Percentiles rank a stretch among this genome's conserved stretches.
Conservation (phyloP, 2,797 vertebrate species). For the Cynopterus sphinx region DNA sequence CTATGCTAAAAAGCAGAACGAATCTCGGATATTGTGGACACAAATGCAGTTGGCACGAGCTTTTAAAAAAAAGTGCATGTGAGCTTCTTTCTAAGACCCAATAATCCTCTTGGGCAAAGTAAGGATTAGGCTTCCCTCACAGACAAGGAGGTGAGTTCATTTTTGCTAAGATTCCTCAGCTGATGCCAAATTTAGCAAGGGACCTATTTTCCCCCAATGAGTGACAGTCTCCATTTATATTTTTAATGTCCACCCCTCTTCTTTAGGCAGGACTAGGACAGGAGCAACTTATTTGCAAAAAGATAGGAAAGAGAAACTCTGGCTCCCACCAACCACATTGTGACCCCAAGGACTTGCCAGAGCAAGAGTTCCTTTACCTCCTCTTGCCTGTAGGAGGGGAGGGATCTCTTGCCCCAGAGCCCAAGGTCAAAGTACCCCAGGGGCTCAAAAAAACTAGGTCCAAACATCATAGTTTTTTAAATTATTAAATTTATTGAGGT, state of each 20-base stretch:
- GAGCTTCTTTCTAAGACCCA: constrained; percentile 84
- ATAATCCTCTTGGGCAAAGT: constrained; percentile 85
- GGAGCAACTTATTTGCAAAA: constrained; percentile 43
- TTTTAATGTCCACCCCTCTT: constrained; percentile 51
- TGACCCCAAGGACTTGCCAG: not conserved
- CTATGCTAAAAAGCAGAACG: constrained; percentile 73
- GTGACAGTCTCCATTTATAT: constrained; percentile 54
- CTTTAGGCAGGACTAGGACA: constrained; percentile 57
- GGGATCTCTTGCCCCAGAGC: not conserved
- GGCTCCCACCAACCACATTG: not conserved
- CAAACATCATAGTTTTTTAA: not conserved
- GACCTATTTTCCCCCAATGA: constrained; percentile 66
- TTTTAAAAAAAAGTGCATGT: constrained; percentile 82
- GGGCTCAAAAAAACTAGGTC: not conserved
- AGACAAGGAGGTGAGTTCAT: constrained; percentile 81
- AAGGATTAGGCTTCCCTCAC: constrained; percentile 82
- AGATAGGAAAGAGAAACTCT: not conserved
- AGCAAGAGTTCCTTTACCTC: not conserved
- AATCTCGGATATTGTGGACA: constrained; percentile 73
- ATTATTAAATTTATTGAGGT: not conserved
- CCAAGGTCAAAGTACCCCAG: not conserved
- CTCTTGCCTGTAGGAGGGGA: not conserved
- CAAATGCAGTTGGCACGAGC: constrained; percentile 79
- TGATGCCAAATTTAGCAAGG: constrained; percentile 75
- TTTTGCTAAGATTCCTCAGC: constrained; percentile 81